Evolutionary conservation across 2,888 invertebrate genomes (phyloP).

Genomic region (Lepidochitona cinerea): DNA sequence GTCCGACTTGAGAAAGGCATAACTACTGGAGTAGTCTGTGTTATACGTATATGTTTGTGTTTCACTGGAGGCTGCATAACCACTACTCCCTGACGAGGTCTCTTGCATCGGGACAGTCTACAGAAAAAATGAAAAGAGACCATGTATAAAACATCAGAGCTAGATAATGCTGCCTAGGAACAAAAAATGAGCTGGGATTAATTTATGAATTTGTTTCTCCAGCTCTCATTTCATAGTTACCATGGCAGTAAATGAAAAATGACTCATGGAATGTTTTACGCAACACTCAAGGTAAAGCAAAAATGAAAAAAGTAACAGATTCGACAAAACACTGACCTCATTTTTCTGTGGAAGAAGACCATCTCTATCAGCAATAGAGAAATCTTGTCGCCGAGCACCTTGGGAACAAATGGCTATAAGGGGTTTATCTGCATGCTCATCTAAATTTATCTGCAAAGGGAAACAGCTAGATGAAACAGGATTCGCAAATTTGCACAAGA

Average conservation of each 20-base stretch:
- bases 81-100: neutral
- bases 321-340: constrained; percentile 38
- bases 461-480: too few species aligned
- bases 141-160: too few species aligned
- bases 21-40: constrained; percentile 51
- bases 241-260: neutral
- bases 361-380: constrained; percentile 70
- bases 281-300: neutral
- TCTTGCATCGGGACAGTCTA: too few species aligned
- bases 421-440: neutral
- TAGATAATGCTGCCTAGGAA: too few species aligned
- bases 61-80: neutral
- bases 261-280: too few species aligned
- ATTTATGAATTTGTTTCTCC: too few species aligned
- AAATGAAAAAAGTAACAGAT: neutral
- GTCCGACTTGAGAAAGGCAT: constrained; percentile 69
- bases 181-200: too few species aligned
- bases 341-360: constrained; percentile 62
- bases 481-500: too few species aligned
- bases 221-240: too few species aligned
- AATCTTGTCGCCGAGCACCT: constrained; percentile 53
- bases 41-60: constrained; percentile 12
- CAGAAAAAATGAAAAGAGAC: too few species aligned
- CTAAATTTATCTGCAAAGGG: neutral
- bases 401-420: constrained; percentile 45